A percentile compares a stretch with the other conserved stretches of the same genome.
phyloP scores from a whole-genome alignment of 2,888 invertebrate genomes.

The Lottia gigantea region DNA sequence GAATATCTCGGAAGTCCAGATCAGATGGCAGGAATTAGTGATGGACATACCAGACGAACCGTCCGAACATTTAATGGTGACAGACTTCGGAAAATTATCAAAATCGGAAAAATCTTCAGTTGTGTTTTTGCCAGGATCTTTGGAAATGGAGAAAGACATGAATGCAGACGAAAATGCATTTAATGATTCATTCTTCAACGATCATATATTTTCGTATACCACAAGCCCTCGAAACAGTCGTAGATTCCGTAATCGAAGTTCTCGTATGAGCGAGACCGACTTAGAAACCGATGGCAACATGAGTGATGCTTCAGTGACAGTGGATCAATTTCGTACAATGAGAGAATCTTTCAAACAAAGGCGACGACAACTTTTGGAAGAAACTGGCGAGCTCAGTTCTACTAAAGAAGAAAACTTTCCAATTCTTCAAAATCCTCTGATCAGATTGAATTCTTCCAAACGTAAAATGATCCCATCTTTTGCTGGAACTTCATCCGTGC shows the following conservation, averaged over 20 bases:
- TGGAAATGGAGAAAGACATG: background rate
- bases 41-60: conserved; percentile 21
- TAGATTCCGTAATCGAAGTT: background rate
- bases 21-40: conserved; percentile 24
- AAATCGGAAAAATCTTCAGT: conserved; percentile 11
- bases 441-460: background rate
- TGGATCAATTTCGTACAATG: conserved; percentile 25
- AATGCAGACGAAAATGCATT: background rate
- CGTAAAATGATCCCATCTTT: background rate
- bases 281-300: background rate
- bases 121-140: conserved; percentile 17
- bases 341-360: conserved; percentile 27
- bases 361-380: conserved; percentile 28
- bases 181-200: background rate
- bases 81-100: conserved; percentile 29
- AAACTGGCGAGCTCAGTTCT: background rate
- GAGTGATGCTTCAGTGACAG: background rate
- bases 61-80: conserved; percentile 26
- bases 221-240: background rate
- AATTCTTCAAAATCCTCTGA: background rate
- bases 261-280: background rate
- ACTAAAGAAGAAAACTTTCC: conserved; percentile 8
- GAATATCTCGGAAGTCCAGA: conserved; percentile 27
- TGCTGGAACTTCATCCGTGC: background rate
- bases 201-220: background rate